These are phyloP conservation scores for Choreutis nemorana DNA, from an alignment of 2,888 invertebrate species.

Conservation along the genomic window DNA sequence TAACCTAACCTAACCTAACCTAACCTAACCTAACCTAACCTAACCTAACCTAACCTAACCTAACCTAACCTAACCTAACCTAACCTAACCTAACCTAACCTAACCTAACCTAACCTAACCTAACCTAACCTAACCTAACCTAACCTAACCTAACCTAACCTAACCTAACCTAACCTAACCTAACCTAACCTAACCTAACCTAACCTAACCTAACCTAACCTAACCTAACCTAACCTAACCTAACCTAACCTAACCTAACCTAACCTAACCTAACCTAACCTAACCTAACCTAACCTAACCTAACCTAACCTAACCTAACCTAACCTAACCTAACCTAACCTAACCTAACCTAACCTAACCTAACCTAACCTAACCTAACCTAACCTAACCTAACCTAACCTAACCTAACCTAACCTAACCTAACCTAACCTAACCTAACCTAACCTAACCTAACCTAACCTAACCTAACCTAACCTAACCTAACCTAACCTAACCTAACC, in stretches of 20 bases:
- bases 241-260: slow-evolving; percentile 2
- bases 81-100: no score
- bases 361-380: slow-evolving; percentile 2
- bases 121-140: no score
- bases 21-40: no score
- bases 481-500: slow-evolving; percentile 2
- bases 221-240: slow-evolving; percentile 2
- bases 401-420: slow-evolving; percentile 2
- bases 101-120: no score
- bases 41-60: no score
- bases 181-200: slow-evolving; percentile 2
- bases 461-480: slow-evolving; percentile 2
- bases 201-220: slow-evolving; percentile 2
- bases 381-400: slow-evolving; percentile 2
- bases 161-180: slow-evolving; percentile 1
- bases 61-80: no score
- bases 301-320: slow-evolving; percentile 2
- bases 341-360: slow-evolving; percentile 2
- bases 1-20: no score
- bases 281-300: slow-evolving; percentile 2
- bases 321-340: slow-evolving; percentile 2
- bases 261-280: slow-evolving; percentile 2
- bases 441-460: slow-evolving; percentile 2
- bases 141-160: not conserved
- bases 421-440: slow-evolving; percentile 2